A percentile compares a stretch with the other conserved stretches of the same genome.
Conservation (phyloP, 2,113 vertebrate genomes). For the Cinclus cinclus region DNA sequence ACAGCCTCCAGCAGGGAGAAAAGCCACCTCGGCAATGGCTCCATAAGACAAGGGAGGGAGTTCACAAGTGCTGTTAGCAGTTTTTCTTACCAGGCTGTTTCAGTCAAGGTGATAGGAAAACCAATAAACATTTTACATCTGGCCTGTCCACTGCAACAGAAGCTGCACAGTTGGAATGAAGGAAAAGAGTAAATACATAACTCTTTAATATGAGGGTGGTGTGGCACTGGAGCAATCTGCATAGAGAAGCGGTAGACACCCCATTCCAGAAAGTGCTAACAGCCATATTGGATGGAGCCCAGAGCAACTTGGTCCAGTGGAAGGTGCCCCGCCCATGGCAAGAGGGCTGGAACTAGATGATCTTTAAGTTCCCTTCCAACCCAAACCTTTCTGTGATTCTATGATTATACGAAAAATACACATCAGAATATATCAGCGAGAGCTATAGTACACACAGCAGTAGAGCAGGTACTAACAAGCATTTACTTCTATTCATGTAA, state of each 20-base stretch:
- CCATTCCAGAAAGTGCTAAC: neutral
- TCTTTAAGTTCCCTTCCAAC: neutral
- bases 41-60: neutral
- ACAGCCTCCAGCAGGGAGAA: neutral
- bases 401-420: neutral
- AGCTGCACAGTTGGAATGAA: neutral
- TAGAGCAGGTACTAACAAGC: neutral
- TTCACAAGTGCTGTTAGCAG: neutral
- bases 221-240: neutral
- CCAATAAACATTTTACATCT: neutral
- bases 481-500: neutral
- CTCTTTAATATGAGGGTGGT: neutral
- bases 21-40: neutral
- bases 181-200: neutral
- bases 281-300: neutral
- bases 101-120: neutral
- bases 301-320: neutral
- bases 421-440: neutral
- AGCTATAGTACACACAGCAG: neutral
- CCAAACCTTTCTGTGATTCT: neutral
- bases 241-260: neutral
- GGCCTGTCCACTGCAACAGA: neutral
- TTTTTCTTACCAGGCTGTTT: neutral
- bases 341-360: neutral
- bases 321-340: neutral